These are phyloP conservation scores for Sesia apiformis DNA, from an alignment of 2,888 invertebrate species.

Conservation along the genomic window DNA sequence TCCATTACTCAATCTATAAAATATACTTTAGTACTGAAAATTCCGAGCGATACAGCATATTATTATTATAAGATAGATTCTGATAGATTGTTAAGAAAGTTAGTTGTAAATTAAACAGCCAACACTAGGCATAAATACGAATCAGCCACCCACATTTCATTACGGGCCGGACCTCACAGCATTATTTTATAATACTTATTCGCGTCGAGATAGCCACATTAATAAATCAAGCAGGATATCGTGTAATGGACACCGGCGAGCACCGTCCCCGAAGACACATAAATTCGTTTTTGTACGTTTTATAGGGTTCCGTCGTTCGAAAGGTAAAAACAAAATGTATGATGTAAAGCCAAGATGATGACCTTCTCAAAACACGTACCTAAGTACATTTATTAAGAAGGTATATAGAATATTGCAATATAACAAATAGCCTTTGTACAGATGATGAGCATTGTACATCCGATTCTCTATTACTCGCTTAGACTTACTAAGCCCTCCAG, in stretches of 20 bases:
- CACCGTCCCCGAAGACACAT: conserved; percentile 56
- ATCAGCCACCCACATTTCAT: conserved; percentile 40
- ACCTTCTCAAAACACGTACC: too few species aligned
- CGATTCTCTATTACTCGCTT: too few species aligned
- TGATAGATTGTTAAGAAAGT: neutral
- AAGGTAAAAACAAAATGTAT: neutral
- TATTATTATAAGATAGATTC: too few species aligned
- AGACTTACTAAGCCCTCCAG: too few species aligned
- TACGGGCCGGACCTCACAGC: conserved; percentile 34
- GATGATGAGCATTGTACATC: too few species aligned
- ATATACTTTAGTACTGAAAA: too few species aligned
- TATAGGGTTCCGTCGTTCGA: conserved; percentile 8
- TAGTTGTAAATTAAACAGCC: neutral
- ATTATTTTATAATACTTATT: conserved; percentile 43
- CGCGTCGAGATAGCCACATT: conserved; percentile 43
- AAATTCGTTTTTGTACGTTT: conserved; percentile 61
- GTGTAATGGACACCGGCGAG: conserved; percentile 59
- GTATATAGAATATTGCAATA: too few species aligned
- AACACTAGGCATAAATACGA: conserved; percentile 1
- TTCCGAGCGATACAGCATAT: too few species aligned
- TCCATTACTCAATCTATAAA: too few species aligned
- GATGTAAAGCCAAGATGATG: neutral
- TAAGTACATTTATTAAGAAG: too few species aligned
- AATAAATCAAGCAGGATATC: conserved; percentile 70
- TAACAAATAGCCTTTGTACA: too few species aligned